These are phyloP conservation scores for Cenopis cana DNA, from an alignment of 2,888 invertebrate genomes.

Conservation along the genomic window DNA sequence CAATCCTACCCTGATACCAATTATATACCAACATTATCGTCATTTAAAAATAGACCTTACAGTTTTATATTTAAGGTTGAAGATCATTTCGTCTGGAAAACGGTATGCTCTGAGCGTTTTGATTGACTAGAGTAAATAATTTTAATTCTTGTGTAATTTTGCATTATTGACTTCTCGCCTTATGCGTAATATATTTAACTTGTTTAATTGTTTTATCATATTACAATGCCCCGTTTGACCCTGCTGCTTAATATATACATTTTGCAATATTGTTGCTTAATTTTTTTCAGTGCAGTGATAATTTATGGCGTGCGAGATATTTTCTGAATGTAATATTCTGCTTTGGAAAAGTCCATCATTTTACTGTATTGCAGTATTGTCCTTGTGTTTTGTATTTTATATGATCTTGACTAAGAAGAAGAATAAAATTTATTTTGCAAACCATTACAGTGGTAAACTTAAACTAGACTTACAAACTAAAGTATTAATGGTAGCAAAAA, in stretches of 20 bases:
- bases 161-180: conserved; percentile 4
- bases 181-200: conserved; percentile 21
- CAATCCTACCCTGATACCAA: conserved; percentile 6
- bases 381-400: no score
- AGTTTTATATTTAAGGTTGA: neutral
- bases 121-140: conserved; percentile 35
- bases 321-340: neutral
- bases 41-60: neutral
- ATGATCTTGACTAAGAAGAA: no score
- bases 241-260: conserved; percentile 3
- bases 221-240: neutral
- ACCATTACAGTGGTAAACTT: no score
- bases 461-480: no score
- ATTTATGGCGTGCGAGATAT: neutral
- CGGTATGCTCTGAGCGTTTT: neutral
- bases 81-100: neutral
- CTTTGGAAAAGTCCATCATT: neutral
- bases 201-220: conserved; percentile 11
- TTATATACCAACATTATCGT: conserved; percentile 17
- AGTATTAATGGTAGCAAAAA: no score
- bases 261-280: neutral
- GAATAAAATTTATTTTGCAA: no score
- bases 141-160: conserved; percentile 14
- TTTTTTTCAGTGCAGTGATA: conserved; percentile 2
- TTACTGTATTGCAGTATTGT: neutral